phyloP scores from a whole-genome alignment of 2,797 vertebrate species.

The Manis pentadactyla region DNA sequence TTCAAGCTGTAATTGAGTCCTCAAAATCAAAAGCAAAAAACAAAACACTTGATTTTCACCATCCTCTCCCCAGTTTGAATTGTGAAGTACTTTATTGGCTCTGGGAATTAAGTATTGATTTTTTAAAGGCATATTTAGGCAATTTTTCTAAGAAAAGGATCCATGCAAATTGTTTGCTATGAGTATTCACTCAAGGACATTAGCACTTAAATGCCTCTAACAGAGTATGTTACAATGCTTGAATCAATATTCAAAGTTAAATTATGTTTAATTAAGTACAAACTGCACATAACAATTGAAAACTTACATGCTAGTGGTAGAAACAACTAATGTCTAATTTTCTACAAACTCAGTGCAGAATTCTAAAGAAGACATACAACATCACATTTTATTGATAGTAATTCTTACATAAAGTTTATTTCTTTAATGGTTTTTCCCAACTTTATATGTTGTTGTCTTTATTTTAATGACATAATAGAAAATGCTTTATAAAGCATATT shows the following conservation, averaged over 20 bases:
- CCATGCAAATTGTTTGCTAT: conserved; percentile 8
- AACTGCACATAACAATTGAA: background rate
- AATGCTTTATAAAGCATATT: background rate
- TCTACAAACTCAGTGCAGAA: background rate
- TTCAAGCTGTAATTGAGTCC: background rate
- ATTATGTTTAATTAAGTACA: conserved; percentile 45
- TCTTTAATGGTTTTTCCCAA: background rate
- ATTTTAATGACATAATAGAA: background rate
- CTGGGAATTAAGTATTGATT: conserved; percentile 72
- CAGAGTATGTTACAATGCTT: background rate
- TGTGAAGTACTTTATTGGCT: background rate
- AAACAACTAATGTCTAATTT: background rate
- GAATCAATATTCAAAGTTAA: conserved; percentile 45
- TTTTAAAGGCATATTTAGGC: conserved; percentile 62
- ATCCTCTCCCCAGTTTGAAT: conserved; percentile 31
- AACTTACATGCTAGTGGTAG: background rate
- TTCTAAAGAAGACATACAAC: background rate
- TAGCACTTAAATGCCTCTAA: background rate
- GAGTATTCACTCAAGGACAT: conserved; percentile 42
- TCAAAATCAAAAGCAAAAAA: background rate
- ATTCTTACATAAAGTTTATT: conserved; percentile 11
- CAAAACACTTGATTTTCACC: background rate
- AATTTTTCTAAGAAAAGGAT: conserved; percentile 57
- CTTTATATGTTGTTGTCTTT: background rate
- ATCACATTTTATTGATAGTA: background rate